Base-by-base conservation (phyloP, 2,888 invertebrate species). In the Phoenoteleia sp. region DNA sequence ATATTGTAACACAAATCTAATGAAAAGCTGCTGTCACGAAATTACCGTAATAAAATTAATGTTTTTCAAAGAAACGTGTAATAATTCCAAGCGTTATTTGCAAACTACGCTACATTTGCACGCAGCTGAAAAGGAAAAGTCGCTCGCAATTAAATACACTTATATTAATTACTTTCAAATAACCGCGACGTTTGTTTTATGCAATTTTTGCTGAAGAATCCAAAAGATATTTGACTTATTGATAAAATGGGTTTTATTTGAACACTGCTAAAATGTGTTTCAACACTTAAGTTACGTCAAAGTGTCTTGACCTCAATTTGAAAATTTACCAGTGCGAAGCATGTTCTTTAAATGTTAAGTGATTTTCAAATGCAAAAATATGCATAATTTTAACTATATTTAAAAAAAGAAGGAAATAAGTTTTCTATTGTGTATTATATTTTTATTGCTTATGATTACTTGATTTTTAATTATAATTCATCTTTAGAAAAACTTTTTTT, bases 241-340 rank as follows among this genome's bases (percentile, higher is more conserved):
- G 25, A 23, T 15, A n/a, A 27, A 56, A 33, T 19, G 33, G 7
- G 6, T n/a, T 27, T 58, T 36, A 33, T 58, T 36, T 29, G 0
- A 23, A 60, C 36, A n/a, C 19, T 60, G 60, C 39, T 13, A 45
- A 64, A 66, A 49, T 66, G 13, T 52, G 15, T 66, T 66, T 66
- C 54, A 11, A 49, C 62, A 45, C 13, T 62, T 15, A 17, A n/a
- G 45, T 62, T 45, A 62, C 45, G 45, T 62, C 62, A 62, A 11
- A 25, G 6, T 13, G 3, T 29, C 64, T 64, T 45, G 64, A 47
- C 47, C 62, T 60, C 9, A 19, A 29, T 29, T 56, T 56, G 19
- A 19, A 58, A 13, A 19, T 39, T 27, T 23, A 21, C 19, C 19
- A 21, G 58, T n/a, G n/a, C n/a, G n/a, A n/a, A n/a, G n/a, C n/a